Evolutionary conservation across 2,797 vertebrate genomes (phyloP), one percentile per base, ranked within the genome.

Genomic region (Argentina silus): DNA sequence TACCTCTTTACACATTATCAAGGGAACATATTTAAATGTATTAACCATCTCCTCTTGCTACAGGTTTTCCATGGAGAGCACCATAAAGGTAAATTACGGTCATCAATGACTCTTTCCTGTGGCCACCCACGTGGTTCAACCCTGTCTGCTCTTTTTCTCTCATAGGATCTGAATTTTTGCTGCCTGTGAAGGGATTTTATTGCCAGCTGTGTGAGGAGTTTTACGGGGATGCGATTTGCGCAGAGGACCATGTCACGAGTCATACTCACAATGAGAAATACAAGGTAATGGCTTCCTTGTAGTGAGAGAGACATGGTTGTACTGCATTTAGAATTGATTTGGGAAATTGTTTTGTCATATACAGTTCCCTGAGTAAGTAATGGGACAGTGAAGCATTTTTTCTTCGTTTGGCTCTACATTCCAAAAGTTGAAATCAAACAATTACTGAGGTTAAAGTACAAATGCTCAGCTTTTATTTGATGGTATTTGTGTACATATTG

Each of bases 251-350:
- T 77, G 94, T 97, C 78, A 96, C 95, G 81, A 94, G 91, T 69
- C 94, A 96, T 59, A 75, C 84, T 64, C 98, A 99, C 92, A 99
- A 99, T 79, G 95, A 98, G 79, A 96, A 96, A 50, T 99, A 99
- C 14, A 97, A 98, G 96, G 98, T 99, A 90, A 21, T 21, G 36
- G 2, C 21, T 45, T 36, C 2, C 9, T 63, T n/a, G 56, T 27
- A 43, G 19, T 53, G 2, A 48, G 6, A 10, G 11, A n/a, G 17
- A 9, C 6, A 15, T 19, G 23, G 36, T 57, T 42, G 6, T n/a
- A 45, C 36, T 51, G 14, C 14, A 11, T 15, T 15, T 12, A 51
- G 50, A 15, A 11, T 57, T 57, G 8, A 9, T 61, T 61, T 61
- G 11, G 17, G 19, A 10, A 57, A 57, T 57, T 6, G 9, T 23